Percentiles rank a stretch among this genome's conserved stretches.
phyloP scores from a whole-genome alignment of 2,113 vertebrate species.

The Peromyscus leucopus region DNA sequence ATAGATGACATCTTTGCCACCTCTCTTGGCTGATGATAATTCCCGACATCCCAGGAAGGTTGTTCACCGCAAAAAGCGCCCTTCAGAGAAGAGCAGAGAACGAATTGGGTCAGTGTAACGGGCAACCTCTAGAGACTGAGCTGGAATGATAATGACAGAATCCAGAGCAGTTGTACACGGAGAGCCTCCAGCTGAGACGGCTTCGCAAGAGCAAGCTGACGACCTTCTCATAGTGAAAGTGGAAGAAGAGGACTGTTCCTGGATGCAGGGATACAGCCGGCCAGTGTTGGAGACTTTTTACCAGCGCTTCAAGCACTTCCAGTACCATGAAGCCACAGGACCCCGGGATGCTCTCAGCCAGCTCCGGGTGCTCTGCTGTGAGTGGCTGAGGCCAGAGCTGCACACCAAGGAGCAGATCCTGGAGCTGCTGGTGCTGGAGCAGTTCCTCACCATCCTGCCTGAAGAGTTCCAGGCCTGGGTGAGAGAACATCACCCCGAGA shows the following conservation, averaged over 20 bases:
- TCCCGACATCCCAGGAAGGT: slow-evolving; percentile 62
- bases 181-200: slow-evolving; percentile 66
- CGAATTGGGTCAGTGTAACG: neutral
- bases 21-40: slow-evolving; percentile 65
- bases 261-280: slow-evolving; percentile 73
- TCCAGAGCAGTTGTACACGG: slow-evolving; percentile 71
- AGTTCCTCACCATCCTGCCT: slow-evolving; percentile 82
- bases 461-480: slow-evolving; percentile 81
- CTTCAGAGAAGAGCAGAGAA: slow-evolving; percentile 57
- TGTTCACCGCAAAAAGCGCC: slow-evolving; percentile 30
- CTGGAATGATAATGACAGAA: slow-evolving; percentile 81
- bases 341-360: slow-evolving; percentile 80
- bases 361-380: slow-evolving; percentile 80
- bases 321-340: slow-evolving; percentile 79
- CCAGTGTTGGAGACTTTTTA: slow-evolving; percentile 71
- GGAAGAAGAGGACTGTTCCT: slow-evolving; percentile 82
- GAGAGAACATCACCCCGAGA: slow-evolving; percentile 79
- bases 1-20: slow-evolving; percentile 40
- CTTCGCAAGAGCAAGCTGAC: slow-evolving; percentile 75
- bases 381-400: slow-evolving; percentile 80
- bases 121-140: neutral
- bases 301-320: slow-evolving; percentile 81
- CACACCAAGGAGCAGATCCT: slow-evolving; percentile 83
- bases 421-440: slow-evolving; percentile 81
- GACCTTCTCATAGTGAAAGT: slow-evolving; percentile 83